Evolutionary conservation across 2,113 vertebrate species (phyloP), one percentile per base, ranked within the genome.

Genomic region (Carlito syrichta): DNA sequence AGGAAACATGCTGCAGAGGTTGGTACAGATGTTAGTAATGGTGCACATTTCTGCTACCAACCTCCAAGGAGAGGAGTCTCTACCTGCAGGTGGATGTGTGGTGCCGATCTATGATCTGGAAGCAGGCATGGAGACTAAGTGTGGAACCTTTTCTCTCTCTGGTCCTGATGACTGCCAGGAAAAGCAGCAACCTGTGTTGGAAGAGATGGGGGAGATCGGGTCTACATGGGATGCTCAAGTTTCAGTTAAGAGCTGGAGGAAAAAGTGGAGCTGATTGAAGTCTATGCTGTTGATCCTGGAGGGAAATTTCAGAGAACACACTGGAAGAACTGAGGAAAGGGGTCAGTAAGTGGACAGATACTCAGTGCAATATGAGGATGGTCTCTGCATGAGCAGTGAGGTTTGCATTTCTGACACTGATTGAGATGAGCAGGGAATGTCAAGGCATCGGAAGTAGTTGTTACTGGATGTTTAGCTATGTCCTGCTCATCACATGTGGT

Each of bases 401-500:
- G 35, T 32, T 71, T 30, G 22, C 7, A 1, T 10, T 50, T 27
- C 78, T 84, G 43, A 74, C 22, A 40, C 50, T 35, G 54, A 35
- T 6, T 8, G 73, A 86, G 32, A 23, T n/a, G 16, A 45, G 25
- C 25, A 9, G 14, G 3, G 32, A 52, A 14, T 0, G 4, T 8
- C 32, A 38, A 32, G 43, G 50, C 58, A 1, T 45, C 8, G n/a
- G 9, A 10, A 35, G 22, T 30, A 14, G 35, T 48, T 12, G 16
- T 50, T 35, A 27, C 3, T 8, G 25, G 71, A 8, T 25, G 1
- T 52, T 35, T 32, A 16, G 38, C 54, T 52, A n/a, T 27, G 35
- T 35, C 35, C 6, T 17, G 19, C 14, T n/a, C 8, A 48, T 6
- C 9, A 52, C 35, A 6, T 2, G 1, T 1, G 7, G 1, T 25